A percentile compares a stretch with the other conserved stretches of the same genome.
phyloP scores from a whole-genome alignment of 2,888 invertebrate genomes.

The Drosophila mercatorum region DNA sequence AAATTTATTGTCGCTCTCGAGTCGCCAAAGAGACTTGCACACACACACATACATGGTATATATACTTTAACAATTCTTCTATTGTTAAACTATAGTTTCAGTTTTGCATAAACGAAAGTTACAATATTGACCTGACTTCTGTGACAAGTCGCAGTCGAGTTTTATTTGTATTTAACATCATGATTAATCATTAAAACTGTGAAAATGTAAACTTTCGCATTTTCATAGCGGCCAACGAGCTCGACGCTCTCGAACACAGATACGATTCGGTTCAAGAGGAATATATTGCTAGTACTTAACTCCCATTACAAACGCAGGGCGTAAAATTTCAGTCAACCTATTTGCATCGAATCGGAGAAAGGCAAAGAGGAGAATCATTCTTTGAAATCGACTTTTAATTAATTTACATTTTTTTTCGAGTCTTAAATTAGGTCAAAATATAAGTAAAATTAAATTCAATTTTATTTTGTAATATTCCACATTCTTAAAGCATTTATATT shows the following conservation, averaged over 20 bases:
- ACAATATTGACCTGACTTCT: constrained; percentile 52
- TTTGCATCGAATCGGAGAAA: too few species aligned
- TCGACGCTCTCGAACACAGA: neutral
- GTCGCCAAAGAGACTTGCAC: constrained; percentile 27
- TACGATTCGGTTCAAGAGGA: neutral
- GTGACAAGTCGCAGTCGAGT: constrained; percentile 35
- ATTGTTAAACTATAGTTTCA: constrained; percentile 24
- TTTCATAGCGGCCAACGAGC: constrained; percentile 11
- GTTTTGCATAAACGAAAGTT: constrained; percentile 66
- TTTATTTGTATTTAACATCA: constrained; percentile 22
- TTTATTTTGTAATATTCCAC: neutral
- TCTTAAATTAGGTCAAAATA: too few species aligned
- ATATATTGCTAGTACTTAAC: too few species aligned
- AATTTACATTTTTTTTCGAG: too few species aligned
- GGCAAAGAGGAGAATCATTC: too few species aligned
- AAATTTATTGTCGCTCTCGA: constrained; percentile 70
- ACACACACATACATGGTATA: constrained; percentile 3
- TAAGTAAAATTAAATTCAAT: neutral
- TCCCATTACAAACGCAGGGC: too few species aligned
- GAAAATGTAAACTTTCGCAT: constrained; percentile 31
- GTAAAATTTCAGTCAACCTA: too few species aligned
- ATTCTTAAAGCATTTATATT: neutral
- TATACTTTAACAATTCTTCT: constrained; percentile 2
- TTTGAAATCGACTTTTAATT: too few species aligned
- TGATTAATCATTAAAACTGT: constrained; percentile 61